Percentiles rank a stretch among this genome's conserved stretches.
These are phyloP conservation scores for Epiblema foenella DNA, from an alignment of 2,888 invertebrate genomes.

Conservation along the genomic window DNA sequence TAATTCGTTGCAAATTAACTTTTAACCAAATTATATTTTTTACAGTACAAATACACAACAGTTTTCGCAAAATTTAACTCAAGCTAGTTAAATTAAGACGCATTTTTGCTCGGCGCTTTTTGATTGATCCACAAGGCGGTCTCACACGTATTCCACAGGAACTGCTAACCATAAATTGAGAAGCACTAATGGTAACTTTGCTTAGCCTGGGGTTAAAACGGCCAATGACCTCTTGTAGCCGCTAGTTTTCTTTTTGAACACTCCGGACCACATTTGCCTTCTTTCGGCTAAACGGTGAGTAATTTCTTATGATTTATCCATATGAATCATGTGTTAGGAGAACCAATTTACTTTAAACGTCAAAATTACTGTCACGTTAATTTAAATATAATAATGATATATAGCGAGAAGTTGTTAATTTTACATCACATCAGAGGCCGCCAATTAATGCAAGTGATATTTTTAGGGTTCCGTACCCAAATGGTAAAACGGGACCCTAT, in stretches of 20 bases:
- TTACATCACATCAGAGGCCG: background rate
- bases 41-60: constrained; percentile 7
- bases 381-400: constrained; percentile 7
- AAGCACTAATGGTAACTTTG: constrained; percentile 47
- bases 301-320: constrained; percentile 45
- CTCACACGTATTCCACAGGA: constrained; percentile 49
- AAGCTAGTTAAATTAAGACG: constrained; percentile 6
- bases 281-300: constrained; percentile 42
- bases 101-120: constrained; percentile 18
- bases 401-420: background rate
- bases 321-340: constrained; percentile 30
- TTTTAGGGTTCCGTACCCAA: too few relatives aligned
- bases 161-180: constrained; percentile 47
- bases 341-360: constrained; percentile 17
- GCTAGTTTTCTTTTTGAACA: constrained; percentile 25
- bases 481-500: too few relatives aligned
- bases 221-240: constrained; percentile 47
- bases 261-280: constrained; percentile 42
- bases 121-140: constrained; percentile 46
- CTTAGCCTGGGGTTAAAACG: constrained; percentile 42
- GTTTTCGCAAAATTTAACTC: background rate
- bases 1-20: constrained; percentile 35
- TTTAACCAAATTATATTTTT: constrained; percentile 42
- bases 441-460: constrained; percentile 5
- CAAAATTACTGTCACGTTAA: background rate